phyloP scores from a whole-genome alignment of 2,113 vertebrate species.

The Ondatra zibethicus region DNA sequence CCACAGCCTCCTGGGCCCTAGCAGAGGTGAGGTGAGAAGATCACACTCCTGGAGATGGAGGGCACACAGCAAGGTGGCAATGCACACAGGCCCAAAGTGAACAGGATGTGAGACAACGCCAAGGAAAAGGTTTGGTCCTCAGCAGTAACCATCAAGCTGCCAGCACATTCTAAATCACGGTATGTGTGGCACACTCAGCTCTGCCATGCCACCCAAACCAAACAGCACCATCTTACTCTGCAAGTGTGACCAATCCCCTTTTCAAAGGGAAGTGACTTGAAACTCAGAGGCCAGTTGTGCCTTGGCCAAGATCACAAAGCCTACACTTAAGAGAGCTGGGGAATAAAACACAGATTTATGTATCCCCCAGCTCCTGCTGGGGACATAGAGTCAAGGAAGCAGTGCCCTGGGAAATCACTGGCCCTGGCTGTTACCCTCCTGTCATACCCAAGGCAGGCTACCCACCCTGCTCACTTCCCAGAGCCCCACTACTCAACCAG shows the following conservation, averaged over 20 bases:
- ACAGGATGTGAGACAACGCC: not conserved
- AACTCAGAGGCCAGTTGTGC: not conserved
- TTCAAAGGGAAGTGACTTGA: not conserved
- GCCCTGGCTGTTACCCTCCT: not conserved
- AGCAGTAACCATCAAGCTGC: not conserved
- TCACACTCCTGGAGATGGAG: not conserved
- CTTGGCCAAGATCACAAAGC: not conserved
- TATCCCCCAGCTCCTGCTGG: not conserved
- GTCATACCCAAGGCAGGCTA: not conserved
- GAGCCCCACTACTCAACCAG: not conserved
- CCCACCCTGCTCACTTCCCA: not conserved
- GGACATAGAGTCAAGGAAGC: not conserved
- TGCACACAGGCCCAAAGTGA: not conserved
- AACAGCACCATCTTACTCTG: not conserved
- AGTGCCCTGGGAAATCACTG: not conserved
- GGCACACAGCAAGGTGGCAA: fast-evolving
- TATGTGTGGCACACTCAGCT: not conserved
- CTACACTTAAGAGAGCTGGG: not conserved
- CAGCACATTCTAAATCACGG: not conserved
- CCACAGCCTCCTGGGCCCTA: not conserved
- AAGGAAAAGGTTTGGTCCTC: not conserved
- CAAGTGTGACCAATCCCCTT: not conserved
- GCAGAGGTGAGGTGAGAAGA: not conserved
- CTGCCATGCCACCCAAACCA: not conserved
- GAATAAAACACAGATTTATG: not conserved